Percentiles rank a stretch among this genome's conserved stretches.
Conservation (phyloP, 2,888 invertebrate genomes). For the Eurytoma adleriae region DNA sequence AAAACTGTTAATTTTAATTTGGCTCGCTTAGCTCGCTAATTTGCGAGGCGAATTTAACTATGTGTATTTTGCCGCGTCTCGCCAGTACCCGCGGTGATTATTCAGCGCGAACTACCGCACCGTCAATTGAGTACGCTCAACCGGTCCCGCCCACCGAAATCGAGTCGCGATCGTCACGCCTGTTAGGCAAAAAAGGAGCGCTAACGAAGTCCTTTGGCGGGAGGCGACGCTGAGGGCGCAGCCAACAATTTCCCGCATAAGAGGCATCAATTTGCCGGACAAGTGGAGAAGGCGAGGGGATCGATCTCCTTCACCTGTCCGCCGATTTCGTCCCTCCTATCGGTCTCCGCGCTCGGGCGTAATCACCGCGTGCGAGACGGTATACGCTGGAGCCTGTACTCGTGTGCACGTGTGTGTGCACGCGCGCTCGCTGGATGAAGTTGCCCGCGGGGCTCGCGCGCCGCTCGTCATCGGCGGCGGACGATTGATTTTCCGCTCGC, state of each 20-base stretch:
- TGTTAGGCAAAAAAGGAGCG: neutral
- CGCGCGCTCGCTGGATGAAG: neutral
- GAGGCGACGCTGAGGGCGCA: no score
- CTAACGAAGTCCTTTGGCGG: conserved; percentile 1
- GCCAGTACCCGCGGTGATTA: no score
- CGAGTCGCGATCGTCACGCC: no score
- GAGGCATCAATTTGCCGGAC: no score
- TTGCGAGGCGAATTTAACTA: no score
- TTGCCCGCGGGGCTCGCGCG: neutral
- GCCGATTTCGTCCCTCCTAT: conserved; percentile 10
- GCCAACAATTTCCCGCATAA: no score
- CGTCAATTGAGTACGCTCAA: no score
- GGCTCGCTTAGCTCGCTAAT: no score
- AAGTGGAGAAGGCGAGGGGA: neutral
- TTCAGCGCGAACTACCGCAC: no score
- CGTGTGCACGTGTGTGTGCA: neutral
- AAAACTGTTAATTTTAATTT: no score
- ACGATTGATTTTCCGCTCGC: conserved; percentile 30
- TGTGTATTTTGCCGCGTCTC: no score
- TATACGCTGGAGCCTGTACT: neutral
- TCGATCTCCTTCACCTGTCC: neutral
- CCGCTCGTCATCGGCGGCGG: conserved; percentile 1
- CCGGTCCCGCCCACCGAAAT: no score
- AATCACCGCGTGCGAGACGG: conserved; percentile 4
- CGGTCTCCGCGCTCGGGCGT: conserved; percentile 25